Conservation (phyloP, 2,797 vertebrate genomes). For the Gadopsis marmoratus region DNA sequence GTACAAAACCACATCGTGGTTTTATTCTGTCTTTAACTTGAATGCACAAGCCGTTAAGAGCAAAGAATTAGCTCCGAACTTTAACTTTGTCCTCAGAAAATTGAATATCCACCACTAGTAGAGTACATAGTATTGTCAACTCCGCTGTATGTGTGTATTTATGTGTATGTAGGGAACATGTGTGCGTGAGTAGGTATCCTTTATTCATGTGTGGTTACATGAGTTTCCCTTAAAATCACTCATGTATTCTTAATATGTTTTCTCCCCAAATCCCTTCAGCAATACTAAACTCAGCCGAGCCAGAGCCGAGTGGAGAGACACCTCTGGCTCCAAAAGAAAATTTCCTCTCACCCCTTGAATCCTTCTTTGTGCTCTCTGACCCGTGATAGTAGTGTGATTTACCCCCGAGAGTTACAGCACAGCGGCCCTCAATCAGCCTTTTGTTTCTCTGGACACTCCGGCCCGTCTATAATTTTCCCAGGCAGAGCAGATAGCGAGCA, state of each 20-base stretch:
- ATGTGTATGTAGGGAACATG: not conserved
- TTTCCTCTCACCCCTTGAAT: constrained; percentile 65
- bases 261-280: constrained; percentile 52
- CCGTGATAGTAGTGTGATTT: constrained; percentile 74
- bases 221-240: constrained; percentile 59
- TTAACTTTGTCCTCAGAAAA: constrained; percentile 5
- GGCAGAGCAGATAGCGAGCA: constrained; percentile 82
- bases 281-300: constrained; percentile 52
- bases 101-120: not conserved
- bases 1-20: not conserved
- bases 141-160: constrained; percentile 23
- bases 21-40: not conserved
- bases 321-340: constrained; percentile 62
- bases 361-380: constrained; percentile 75
- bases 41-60: constrained; percentile 5
- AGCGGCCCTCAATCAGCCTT: constrained; percentile 80
- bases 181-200: constrained; percentile 48
- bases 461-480: constrained; percentile 80
- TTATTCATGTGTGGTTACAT: constrained; percentile 63
- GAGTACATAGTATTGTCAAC: constrained; percentile 15
- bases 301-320: constrained; percentile 55
- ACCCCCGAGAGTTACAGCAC: constrained; percentile 65
- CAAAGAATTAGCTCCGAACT: not conserved
- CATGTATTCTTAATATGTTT: constrained; percentile 66
- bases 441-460: constrained; percentile 76